Evolutionary conservation across 2,797 vertebrate species (phyloP), one percentile per base, ranked within the genome.

Genomic region (Ceyx erithaca): DNA sequence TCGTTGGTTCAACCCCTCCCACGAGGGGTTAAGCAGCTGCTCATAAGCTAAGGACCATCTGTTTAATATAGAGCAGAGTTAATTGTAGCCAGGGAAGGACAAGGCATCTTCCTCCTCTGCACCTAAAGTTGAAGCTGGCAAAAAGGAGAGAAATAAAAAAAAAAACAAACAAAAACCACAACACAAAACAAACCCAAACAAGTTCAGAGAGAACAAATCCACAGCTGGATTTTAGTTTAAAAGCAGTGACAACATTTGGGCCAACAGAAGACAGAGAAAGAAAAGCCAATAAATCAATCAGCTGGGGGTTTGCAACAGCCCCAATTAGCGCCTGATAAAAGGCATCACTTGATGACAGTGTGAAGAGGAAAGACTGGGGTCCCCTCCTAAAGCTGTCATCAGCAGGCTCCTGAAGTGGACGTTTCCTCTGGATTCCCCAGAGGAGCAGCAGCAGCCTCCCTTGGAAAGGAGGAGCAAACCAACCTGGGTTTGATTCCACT

Each of bases 401-500:
- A 54, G 31, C 0, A 0, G 33, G 54, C 52, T n/a, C 18, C 7
- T 43, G 43, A 58, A 81, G 33, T 6, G 54, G 46, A 33, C 2
- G 2, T 51, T 87, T 85, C 85, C 75, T 49, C 67, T 28, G 37
- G 26, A 22, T 51, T 43, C 25, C 19, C 55, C 62, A 14, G 52
- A 45, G 12, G 58, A 37, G 35, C 35, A 25, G 33, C 52, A 22
- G 33, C 52, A 22, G 31, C 41, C 11, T 8, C 23, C 25, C 51
- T 75, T 45, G 30, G 23, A 55, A 68, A 7, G 12, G 62, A 48
- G 52, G 3, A 66, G 55, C 75, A 78, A 87, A 99, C 99, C 94
- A 66, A 99, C 99, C 98, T 99, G 99, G 94, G 98, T 99, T 88
- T 99, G 99, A 97, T 99, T 98, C 99, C 99, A 99, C 96, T 99